Evolutionary conservation across 2,888 invertebrate species (phyloP).

Genomic region (Drosophila anomalata): DNA sequence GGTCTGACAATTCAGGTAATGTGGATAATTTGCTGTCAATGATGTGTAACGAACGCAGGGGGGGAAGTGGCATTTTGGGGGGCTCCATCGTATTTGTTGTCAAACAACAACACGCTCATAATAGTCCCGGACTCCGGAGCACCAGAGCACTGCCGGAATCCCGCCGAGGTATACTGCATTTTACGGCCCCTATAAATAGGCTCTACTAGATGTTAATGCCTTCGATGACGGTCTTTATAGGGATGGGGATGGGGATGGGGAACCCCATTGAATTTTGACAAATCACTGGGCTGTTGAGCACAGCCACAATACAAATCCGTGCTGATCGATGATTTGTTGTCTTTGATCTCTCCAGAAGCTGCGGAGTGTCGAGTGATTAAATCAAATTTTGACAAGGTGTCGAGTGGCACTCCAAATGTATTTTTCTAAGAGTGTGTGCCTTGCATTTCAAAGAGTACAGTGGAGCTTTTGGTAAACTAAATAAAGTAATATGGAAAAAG

Average conservation of each 20-base stretch:
- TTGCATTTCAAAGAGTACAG: slow-evolving; percentile 12
- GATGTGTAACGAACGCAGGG: slow-evolving; percentile 79
- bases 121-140: slow-evolving; percentile 54
- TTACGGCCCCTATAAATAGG: slow-evolving; percentile 64
- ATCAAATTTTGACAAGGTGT: slow-evolving; percentile 77
- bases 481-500: background rate
- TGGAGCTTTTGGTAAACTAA: background rate
- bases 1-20: slow-evolving; percentile 82
- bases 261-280: slow-evolving; percentile 58
- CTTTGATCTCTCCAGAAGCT: slow-evolving; percentile 62
- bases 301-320: slow-evolving; percentile 47
- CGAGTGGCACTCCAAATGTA: slow-evolving; percentile 41
- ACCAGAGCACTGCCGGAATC: background rate
- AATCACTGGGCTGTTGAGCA: slow-evolving; percentile 49
- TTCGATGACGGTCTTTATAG: slow-evolving; percentile 8
- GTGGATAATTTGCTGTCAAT: slow-evolving; percentile 83
- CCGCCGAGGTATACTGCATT: slow-evolving; percentile 57
- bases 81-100: slow-evolving; percentile 75
- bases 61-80: slow-evolving; percentile 35
- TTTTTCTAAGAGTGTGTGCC: slow-evolving; percentile 17
- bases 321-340: slow-evolving; percentile 75
- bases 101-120: slow-evolving; percentile 73
- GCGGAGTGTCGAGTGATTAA: slow-evolving; percentile 61
- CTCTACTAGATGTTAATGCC: slow-evolving; percentile 70
- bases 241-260: background rate